Conservation (phyloP, 2,797 vertebrate species). For the Prionace glauca region DNA sequence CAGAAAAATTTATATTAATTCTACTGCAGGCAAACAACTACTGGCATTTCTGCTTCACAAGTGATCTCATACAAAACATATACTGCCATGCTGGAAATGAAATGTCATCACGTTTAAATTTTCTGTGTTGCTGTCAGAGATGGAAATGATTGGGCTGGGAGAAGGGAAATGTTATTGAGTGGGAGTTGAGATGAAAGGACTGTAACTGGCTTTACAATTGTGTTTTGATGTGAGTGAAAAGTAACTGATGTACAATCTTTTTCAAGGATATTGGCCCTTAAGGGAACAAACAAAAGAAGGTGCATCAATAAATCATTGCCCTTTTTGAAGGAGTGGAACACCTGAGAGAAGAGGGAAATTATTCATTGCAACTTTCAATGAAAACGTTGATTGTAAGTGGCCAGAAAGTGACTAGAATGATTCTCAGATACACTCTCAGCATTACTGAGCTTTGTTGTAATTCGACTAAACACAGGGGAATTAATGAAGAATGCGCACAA, state of each 20-base stretch:
- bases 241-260: background rate
- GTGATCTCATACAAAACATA: background rate
- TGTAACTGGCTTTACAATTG: background rate
- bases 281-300: background rate
- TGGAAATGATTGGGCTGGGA: too few species aligned
- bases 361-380: background rate
- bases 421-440: background rate
- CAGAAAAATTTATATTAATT: background rate
- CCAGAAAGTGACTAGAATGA: background rate
- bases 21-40: background rate
- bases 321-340: background rate
- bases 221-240: background rate
- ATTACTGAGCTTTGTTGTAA: background rate
- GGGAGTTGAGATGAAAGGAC: too few species aligned
- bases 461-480: background rate
- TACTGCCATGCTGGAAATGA: background rate
- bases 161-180: too few species aligned
- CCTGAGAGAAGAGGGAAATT: background rate
- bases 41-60: background rate
- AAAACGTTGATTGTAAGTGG: background rate
- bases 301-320: background rate
- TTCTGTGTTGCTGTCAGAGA: too few species aligned
- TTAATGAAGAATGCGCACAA: background rate
- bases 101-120: background rate
- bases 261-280: background rate